Evolutionary conservation across 2,797 vertebrate genomes (phyloP), one percentile per base, ranked within the genome.

Genomic region (Psittacula derbiana): DNA sequence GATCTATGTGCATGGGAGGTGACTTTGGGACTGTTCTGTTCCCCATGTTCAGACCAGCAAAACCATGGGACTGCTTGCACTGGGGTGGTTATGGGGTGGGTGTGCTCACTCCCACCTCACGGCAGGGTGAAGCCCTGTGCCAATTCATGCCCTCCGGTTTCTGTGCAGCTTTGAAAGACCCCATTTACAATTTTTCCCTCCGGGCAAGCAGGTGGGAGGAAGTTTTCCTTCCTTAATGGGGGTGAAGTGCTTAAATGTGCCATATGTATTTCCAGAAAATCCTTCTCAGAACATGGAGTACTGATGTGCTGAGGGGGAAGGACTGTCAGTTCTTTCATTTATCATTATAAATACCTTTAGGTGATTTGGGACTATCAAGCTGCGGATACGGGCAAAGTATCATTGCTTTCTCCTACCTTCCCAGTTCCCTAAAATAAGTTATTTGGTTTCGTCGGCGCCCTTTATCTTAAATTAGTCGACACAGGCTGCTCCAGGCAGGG

Each of bases 21-120:
- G 13, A 23, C 20, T n/a, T 20, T 8, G 25, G 18, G 57, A 18
- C 20, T 10, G 8, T 27, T 33, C 31, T 41, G 4, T 18, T 70
- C 17, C 17, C 16, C 2, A 1, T 0, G 1, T 0, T 2, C 5
- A 20, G 57, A 25, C 18, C 1, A 13, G 58, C 25, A 74, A 50
- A 91, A 14, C 30, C 20, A 12, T 21, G 33, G 30, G 9, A 11
- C 70, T 3, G 2, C 21, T 75, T 2, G 4, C 7, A 9, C 18
- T 24, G 30, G 15, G 25, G 8, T 11, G 30, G 19, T 36, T 55
- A 12, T 2, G 15, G 69, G 33, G 16, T n/a, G 24, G 38, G 33
- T 24, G 38, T 0, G 0, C 43, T 57, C 31, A n/a, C 5, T 23
- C 8, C 4, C 10, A 30, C 1, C n/a, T 11, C 24, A 2, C 0